Evolutionary conservation across 2,888 invertebrate species (phyloP), one percentile per base, ranked within the genome.

Genomic region (Punctoribates punctum): DNA sequence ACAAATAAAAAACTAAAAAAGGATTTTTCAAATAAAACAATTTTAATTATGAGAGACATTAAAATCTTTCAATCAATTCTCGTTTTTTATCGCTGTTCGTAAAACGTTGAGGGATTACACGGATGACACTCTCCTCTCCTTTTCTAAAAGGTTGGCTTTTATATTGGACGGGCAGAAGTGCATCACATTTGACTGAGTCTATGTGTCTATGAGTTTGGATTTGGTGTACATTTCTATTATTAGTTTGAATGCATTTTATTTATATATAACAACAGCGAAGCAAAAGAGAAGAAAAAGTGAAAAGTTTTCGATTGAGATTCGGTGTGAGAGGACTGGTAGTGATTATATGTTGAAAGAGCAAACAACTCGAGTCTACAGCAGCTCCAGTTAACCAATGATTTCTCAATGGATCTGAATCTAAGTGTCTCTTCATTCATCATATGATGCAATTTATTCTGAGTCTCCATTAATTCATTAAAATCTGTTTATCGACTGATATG

Each of bases 401-500:
- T 65, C 65, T 65, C 65, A 65, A 11, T 25, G 65, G 65, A 65
- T 65, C 25, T 65, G 29, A 17, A 57, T 65, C 65, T 65, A 65
- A 65, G 65, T 65, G 65, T 65, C n/a, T 54, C 65, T 65, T 65
- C 65, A 65, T 65, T 65, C 29, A 65, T 65, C 65, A 65, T 65
- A 57, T 17, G n/a, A 65, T 65, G 17, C 65, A 65, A 29, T 65
- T 65, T 65, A 65, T 65, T 65, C 34, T 5, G 46, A 48, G 38
- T 73, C 73, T 73, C 73, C 73, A 73, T 73, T 73, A 73, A 73
- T 73, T 73, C 73, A 73, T 73, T 73, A 73, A 73, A 73, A 73
- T 27, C 73, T 73, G 46, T 73, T 73, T 73, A 73, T 73, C 46
- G 73, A 73, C 46, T 74, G 27, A 65, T 65, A 65, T 65, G 65